Conservation (phyloP, 2,888 invertebrate genomes). For the Agrotis segetum region DNA sequence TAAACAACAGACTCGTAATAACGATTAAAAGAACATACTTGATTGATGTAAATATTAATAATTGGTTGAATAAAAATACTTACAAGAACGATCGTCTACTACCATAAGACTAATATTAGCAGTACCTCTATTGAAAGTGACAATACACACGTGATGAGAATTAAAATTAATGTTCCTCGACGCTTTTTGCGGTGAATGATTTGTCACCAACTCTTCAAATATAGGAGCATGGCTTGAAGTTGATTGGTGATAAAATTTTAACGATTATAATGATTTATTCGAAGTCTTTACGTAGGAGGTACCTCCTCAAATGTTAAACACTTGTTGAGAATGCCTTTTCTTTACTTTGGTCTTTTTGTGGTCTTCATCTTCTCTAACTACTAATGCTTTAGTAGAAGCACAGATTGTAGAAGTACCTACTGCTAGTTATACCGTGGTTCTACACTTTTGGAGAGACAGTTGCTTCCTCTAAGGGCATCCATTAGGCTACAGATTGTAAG, state of each 20-base stretch:
- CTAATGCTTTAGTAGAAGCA: neutral
- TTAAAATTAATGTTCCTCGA: slow-evolving; percentile 28
- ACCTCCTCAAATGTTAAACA: neutral
- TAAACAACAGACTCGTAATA: slow-evolving; percentile 10
- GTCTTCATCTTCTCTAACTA: neutral
- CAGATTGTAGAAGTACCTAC: too few relatives aligned
- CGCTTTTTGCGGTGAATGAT: slow-evolving; percentile 36
- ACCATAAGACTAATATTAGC: slow-evolving; percentile 22
- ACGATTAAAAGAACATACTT: slow-evolving; percentile 19
- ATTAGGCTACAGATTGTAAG: neutral
- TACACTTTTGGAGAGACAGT: neutral
- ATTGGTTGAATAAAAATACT: slow-evolving; percentile 33
- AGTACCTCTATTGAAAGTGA: slow-evolving; percentile 50
- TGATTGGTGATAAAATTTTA: slow-evolving; percentile 12
- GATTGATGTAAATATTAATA: slow-evolving; percentile 35
- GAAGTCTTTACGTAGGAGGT: neutral
- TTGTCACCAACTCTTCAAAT: slow-evolving; percentile 38
- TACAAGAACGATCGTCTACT: slow-evolving; percentile 13
- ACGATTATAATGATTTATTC: slow-evolving; percentile 1
- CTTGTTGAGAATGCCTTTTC: neutral
- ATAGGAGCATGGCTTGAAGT: slow-evolving; percentile 1
- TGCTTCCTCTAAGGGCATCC: neutral
- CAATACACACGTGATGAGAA: slow-evolving; percentile 49
- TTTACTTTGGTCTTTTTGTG: neutral
- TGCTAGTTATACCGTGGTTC: neutral